These are phyloP conservation scores for Ormyrus pomaceus DNA, from an alignment of 2,888 invertebrate genomes.

Conservation along the genomic window DNA sequence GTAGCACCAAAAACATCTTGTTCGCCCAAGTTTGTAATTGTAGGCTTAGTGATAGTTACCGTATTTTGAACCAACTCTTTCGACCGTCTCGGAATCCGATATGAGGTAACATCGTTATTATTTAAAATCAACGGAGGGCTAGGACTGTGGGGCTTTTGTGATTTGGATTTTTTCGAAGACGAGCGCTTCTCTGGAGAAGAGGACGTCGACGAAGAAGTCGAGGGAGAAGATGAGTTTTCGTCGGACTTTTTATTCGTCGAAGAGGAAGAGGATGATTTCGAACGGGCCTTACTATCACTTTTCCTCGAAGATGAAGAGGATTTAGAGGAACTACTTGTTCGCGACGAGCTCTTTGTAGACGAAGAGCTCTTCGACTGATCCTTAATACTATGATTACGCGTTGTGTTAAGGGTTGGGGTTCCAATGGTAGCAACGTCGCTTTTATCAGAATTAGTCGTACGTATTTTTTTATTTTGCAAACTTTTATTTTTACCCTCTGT, in stretches of 20 bases:
- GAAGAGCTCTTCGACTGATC: constrained; percentile 64
- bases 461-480: constrained; percentile 49
- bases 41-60: background rate
- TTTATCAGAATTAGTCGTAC: constrained; percentile 67
- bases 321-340: constrained; percentile 59
- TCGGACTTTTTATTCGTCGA: constrained; percentile 70
- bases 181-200: constrained; percentile 41
- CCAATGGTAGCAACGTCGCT: constrained; percentile 65
- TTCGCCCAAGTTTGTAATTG: too few relatives aligned
- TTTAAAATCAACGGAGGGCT: constrained; percentile 15
- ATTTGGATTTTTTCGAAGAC: constrained; percentile 57
- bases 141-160: constrained; percentile 42
- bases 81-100: constrained; percentile 72
- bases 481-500: constrained; percentile 48
- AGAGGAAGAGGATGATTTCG: constrained; percentile 65
- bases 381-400: constrained; percentile 56
- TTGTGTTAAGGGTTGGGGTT: constrained; percentile 1
- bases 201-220: constrained; percentile 57
- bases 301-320: constrained; percentile 73
- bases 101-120: constrained; percentile 59
- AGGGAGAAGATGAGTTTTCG: constrained; percentile 64
- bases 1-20: too few relatives aligned
- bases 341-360: constrained; percentile 65
- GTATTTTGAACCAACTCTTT: constrained; percentile 59
- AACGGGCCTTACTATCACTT: constrained; percentile 70